phyloP scores from a whole-genome alignment of 2,113 vertebrate genomes.

The Platysternon megacephalum region DNA sequence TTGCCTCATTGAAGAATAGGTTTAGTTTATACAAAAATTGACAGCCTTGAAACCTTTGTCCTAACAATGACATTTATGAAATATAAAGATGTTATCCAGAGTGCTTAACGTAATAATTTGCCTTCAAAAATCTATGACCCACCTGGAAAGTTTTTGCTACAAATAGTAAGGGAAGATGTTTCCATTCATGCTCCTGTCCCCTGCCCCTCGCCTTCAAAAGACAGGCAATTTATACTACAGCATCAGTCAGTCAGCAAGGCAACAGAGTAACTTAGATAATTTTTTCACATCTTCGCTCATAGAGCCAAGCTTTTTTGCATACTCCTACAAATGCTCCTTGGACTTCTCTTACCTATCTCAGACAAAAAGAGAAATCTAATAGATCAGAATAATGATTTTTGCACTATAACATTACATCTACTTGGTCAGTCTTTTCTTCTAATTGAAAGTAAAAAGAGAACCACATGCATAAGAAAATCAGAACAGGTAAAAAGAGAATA shows the following conservation, averaged over 20 bases:
- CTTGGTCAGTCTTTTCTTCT: neutral
- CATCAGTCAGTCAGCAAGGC: neutral
- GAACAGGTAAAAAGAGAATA: neutral
- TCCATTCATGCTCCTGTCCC: neutral
- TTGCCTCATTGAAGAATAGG: neutral
- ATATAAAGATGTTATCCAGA: neutral
- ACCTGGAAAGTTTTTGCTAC: neutral
- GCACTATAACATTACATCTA: neutral
- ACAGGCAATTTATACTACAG: neutral
- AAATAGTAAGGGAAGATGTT: neutral
- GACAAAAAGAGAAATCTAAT: neutral
- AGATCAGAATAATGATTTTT: neutral
- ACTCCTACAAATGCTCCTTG: neutral
- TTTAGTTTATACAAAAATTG: neutral
- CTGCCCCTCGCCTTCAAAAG: neutral
- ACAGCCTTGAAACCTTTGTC: neutral
- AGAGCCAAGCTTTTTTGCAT: neutral
- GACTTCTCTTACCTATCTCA: neutral
- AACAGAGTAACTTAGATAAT: neutral
- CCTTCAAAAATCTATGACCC: neutral
- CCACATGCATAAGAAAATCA: neutral
- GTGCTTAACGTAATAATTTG: neutral
- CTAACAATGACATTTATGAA: accelerated
- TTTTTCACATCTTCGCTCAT: too few relatives aligned
- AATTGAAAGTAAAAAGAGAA: neutral